Percentiles rank a stretch among this genome's conserved stretches.
phyloP scores from a whole-genome alignment of 2,113 vertebrate genomes.

The Furnarius figulus region DNA sequence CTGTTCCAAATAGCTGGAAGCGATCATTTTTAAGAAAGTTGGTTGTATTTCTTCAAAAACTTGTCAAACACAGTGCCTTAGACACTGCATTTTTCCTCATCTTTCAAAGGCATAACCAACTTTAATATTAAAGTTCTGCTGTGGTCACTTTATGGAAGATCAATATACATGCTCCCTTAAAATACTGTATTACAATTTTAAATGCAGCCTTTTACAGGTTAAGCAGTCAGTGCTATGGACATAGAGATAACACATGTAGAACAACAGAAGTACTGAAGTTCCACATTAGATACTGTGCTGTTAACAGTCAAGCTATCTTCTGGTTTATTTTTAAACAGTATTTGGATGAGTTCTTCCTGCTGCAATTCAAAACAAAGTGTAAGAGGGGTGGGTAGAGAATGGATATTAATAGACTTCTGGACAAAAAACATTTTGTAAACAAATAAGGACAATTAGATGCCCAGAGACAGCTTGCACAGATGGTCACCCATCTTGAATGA shows the following conservation, averaged over 20 bases:
- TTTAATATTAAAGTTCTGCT: neutral
- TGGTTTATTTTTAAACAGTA: neutral
- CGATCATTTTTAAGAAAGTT: neutral
- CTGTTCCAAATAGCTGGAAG: conserved; percentile 1
- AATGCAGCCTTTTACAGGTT: neutral
- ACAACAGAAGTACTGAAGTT: neutral
- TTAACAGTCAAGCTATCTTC: neutral
- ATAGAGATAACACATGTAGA: neutral
- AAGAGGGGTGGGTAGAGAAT: neutral
- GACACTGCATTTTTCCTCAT: neutral
- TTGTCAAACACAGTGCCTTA: neutral
- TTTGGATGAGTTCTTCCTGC: neutral
- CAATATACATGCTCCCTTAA: neutral
- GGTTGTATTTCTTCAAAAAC: neutral
- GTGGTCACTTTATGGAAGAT: neutral
- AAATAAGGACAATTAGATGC: neutral
- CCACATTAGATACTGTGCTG: neutral
- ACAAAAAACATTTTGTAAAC: neutral
- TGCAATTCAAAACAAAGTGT: neutral
- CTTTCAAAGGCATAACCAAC: neutral
- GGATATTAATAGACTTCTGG: neutral
- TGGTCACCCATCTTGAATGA: rapidly evolving
- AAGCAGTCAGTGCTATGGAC: neutral
- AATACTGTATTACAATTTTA: neutral
- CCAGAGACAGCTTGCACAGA: neutral